Evolutionary conservation across 2,888 invertebrate genomes (phyloP).

Genomic region (Drosophila conformis): DNA sequence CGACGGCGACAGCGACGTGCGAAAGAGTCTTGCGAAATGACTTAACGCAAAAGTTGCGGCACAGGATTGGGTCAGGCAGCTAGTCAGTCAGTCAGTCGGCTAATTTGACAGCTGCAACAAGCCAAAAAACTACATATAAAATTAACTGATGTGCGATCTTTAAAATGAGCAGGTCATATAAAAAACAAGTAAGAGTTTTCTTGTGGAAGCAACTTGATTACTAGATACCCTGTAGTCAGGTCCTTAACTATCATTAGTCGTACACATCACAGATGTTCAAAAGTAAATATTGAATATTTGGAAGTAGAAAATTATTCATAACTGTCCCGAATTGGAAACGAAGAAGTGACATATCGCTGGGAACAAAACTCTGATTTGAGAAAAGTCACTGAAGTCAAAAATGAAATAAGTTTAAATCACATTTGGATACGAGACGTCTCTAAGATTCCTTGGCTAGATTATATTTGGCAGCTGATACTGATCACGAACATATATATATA

Average conservation of each 20-base stretch:
- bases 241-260: background rate
- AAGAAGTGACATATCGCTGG: background rate
- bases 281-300: no score
- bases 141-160: slow-evolving; percentile 24
- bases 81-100: slow-evolving; percentile 48
- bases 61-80: slow-evolving; percentile 67
- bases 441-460: background rate
- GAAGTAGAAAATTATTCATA: rapidly evolving
- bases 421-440: background rate
- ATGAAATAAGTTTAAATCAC: rapidly evolving
- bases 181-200: background rate
- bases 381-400: background rate
- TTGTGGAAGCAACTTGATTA: background rate
- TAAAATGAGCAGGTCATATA: slow-evolving; percentile 10
- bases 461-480: background rate
- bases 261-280: no score
- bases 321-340: background rate
- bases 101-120: slow-evolving; percentile 61
- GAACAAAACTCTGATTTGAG: background rate
- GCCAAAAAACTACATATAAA: slow-evolving; percentile 25
- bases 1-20: slow-evolving; percentile 50
- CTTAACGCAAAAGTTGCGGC: slow-evolving; percentile 28
- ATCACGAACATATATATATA: background rate
- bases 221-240: background rate
- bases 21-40: slow-evolving; percentile 63